Conservation (phyloP, 2,888 invertebrate genomes). For the Mythimna albipuncta region DNA sequence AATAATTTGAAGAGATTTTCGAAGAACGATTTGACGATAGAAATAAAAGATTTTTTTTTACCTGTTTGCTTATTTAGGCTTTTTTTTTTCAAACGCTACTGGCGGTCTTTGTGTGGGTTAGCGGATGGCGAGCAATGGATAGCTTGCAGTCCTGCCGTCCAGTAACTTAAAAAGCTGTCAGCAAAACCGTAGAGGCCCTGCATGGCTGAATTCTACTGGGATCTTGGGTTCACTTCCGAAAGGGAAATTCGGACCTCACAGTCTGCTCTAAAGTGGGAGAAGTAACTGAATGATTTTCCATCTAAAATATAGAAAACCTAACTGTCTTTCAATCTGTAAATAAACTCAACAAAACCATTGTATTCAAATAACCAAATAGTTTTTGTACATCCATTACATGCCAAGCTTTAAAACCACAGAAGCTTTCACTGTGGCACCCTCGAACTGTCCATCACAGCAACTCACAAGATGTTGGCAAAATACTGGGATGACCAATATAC, state of each 20-base stretch:
- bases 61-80: background rate
- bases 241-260: no score
- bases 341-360: constrained; percentile 12
- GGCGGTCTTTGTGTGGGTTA: background rate
- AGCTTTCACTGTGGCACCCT: constrained; percentile 37
- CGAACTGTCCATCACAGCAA: constrained; percentile 9
- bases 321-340: background rate
- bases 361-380: constrained; percentile 17
- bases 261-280: no score
- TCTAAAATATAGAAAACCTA: background rate
- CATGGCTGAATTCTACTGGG: no score
- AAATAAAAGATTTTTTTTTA: background rate
- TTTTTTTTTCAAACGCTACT: background rate
- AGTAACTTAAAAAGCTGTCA: no score
- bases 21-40: background rate
- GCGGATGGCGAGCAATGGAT: no score
- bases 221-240: no score
- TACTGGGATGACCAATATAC: background rate
- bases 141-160: no score
- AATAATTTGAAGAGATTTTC: no score
- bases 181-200: no score
- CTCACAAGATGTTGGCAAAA: background rate
- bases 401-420: constrained; percentile 15
- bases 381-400: constrained; percentile 7
- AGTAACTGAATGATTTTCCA: no score